These are phyloP conservation scores for Thera obeliscata DNA, from an alignment of 2,888 invertebrate species.

Conservation along the genomic window DNA sequence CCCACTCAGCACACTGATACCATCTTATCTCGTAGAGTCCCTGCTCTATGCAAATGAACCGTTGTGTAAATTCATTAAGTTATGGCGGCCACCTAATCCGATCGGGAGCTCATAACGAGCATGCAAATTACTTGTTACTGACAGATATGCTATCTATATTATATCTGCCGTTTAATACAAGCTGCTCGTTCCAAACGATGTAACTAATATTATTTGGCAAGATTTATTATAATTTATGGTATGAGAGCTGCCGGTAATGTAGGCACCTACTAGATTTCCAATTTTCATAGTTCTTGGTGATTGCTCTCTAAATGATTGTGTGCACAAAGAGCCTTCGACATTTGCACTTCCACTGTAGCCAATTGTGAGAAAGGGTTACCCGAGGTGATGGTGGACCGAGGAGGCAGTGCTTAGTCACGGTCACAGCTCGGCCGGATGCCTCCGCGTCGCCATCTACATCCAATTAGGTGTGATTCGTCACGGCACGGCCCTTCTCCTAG, in stretches of 20 bases:
- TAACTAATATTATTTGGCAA: neutral
- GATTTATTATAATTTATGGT: neutral
- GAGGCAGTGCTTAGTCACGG: constrained; percentile 18
- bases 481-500: constrained; percentile 21
- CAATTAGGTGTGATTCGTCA: constrained; percentile 32
- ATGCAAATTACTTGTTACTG: constrained; percentile 13
- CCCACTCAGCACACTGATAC: constrained; percentile 10
- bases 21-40: constrained; percentile 10
- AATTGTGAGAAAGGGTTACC: neutral
- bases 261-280: too few species aligned
- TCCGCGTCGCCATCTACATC: constrained; percentile 17
- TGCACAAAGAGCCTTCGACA: neutral
- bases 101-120: constrained; percentile 20
- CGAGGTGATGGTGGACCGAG: neutral
- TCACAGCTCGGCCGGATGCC: constrained; percentile 17
- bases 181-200: neutral
- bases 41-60: constrained; percentile 14
- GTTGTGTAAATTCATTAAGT: constrained; percentile 23
- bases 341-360: neutral
- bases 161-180: constrained; percentile 13
- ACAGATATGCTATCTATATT: constrained; percentile 5
- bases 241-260: neutral
- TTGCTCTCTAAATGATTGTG: too few species aligned
- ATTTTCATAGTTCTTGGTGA: too few species aligned
- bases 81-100: constrained; percentile 21